Conservation (phyloP, 2,888 invertebrate species). For the Limnephilus lunatus region DNA sequence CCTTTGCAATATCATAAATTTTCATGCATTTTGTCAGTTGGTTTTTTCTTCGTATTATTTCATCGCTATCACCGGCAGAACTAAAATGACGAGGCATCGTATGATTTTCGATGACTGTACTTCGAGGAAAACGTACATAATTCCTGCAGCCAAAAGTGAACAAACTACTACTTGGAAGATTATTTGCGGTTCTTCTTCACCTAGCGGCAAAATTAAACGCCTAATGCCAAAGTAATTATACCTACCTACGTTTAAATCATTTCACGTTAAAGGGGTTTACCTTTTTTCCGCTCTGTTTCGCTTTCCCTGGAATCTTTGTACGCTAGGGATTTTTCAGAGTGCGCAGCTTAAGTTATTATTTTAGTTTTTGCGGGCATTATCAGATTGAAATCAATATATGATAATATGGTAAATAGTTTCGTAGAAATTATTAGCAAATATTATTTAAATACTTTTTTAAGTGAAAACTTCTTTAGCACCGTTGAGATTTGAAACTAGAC, state of each 20-base stretch:
- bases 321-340: constrained; percentile 3
- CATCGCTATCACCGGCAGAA: background rate
- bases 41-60: background rate
- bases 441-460: no score
- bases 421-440: background rate
- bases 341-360: background rate
- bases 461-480: no score
- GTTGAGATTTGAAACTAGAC: no score
- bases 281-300: constrained; percentile 9
- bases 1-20: background rate
- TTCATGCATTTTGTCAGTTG: background rate
- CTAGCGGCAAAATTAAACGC: constrained; percentile 7
- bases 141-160: constrained; percentile 28
- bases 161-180: constrained; percentile 32
- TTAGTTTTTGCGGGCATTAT: background rate
- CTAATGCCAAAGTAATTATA: constrained; percentile 28
- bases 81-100: constrained; percentile 27
- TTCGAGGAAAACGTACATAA: constrained; percentile 43
- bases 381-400: background rate
- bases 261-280: constrained; percentile 20
- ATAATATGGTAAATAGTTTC: background rate
- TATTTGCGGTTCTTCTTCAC: constrained; percentile 42
- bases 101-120: constrained; percentile 39
- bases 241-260: background rate
- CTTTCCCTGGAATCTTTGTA: constrained; percentile 29